phyloP scores from a whole-genome alignment of 2,797 vertebrate genomes.

The Pteropus rufus region DNA sequence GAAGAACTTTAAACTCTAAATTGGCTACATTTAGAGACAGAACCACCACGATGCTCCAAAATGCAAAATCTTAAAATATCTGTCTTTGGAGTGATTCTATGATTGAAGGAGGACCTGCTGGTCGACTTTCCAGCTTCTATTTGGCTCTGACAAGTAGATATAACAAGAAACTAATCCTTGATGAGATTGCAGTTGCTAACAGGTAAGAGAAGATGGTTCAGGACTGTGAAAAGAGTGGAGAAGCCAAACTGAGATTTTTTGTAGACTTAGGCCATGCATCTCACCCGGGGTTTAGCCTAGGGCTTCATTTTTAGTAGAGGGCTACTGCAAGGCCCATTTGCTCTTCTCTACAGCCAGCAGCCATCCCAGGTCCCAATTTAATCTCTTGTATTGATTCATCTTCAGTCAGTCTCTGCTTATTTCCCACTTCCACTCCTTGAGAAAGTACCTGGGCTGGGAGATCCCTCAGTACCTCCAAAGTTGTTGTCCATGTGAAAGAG shows the following conservation, averaged over 20 bases:
- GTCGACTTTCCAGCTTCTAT: neutral
- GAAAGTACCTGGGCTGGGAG: neutral
- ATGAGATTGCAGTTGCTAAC: neutral
- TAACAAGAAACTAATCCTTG: neutral
- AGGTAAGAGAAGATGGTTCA: neutral
- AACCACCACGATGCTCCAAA: neutral
- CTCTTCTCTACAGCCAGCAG: neutral
- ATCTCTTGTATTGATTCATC: neutral
- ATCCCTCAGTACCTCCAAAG: constrained; percentile 6
- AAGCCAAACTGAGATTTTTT: neutral
- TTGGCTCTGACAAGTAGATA: neutral
- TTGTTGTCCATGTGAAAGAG: neutral
- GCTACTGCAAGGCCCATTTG: neutral
- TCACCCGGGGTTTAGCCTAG: neutral
- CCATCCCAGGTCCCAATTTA: neutral
- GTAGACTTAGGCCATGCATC: neutral
- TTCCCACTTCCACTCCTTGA: constrained; percentile 10
- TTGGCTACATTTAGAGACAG: neutral
- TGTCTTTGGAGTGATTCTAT: neutral
- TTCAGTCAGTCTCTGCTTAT: neutral
- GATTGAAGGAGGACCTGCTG: neutral
- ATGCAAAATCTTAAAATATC: neutral
- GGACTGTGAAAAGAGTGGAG: neutral
- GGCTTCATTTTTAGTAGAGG: neutral
- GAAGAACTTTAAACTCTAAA: neutral